A percentile compares a stretch with the other conserved stretches of the same genome.
Conservation (phyloP, 1,140 invertebrate genomes). For the Pantala flavescens region DNA sequence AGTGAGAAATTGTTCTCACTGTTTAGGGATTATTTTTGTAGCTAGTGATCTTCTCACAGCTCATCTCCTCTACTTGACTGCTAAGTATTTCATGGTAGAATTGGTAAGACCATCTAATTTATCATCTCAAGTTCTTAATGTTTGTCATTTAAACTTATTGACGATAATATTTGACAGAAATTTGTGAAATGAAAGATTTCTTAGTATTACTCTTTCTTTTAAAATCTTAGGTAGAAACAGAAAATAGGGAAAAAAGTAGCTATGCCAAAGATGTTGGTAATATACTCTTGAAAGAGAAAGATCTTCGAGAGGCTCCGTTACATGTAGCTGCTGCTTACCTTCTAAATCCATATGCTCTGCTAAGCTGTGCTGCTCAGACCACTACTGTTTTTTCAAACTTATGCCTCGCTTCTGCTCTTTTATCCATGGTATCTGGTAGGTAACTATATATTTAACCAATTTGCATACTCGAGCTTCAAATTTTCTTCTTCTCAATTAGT, state of each 20-base stretch:
- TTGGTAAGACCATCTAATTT: slow-evolving; percentile 33
- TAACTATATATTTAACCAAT: background rate
- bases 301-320: slow-evolving; percentile 44
- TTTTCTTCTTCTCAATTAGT: too few relatives aligned
- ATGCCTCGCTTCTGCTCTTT: slow-evolving; percentile 57
- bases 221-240: slow-evolving; percentile 24
- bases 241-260: slow-evolving; percentile 29
- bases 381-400: slow-evolving; percentile 86
- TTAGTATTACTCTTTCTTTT: too few relatives aligned
- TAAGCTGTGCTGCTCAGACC: slow-evolving; percentile 83
- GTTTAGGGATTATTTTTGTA: slow-evolving; percentile 57
- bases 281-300: slow-evolving; percentile 44
- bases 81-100: slow-evolving; percentile 51
- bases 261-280: slow-evolving; percentile 47
- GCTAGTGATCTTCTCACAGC: slow-evolving; percentile 62
- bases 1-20: slow-evolving; percentile 46
- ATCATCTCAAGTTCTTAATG: background rate
- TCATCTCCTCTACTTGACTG: slow-evolving; percentile 53
- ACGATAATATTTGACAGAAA: slow-evolving; percentile 18
- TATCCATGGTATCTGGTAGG: slow-evolving; percentile 54
- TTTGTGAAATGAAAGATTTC: slow-evolving; percentile 27
- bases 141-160: background rate
- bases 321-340: slow-evolving; percentile 73
- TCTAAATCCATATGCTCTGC: slow-evolving; percentile 84
- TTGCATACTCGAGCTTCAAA: too few relatives aligned